phyloP scores from a whole-genome alignment of 1,140 invertebrate species.

The Hycleus phaleratus region DNA sequence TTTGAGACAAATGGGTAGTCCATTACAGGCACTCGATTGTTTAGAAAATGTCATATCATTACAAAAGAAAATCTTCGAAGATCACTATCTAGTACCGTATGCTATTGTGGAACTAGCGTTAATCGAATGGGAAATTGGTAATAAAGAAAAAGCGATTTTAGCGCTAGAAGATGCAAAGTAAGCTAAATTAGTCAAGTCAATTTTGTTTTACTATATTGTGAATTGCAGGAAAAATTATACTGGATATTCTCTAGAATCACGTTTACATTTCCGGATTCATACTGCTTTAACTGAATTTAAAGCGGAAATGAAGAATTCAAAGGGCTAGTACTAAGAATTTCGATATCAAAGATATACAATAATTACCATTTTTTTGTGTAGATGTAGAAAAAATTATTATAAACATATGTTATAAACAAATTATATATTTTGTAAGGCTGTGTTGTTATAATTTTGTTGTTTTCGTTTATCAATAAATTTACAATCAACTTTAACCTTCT shows the following conservation, averaged over 20 bases:
- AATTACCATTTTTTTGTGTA: not conserved
- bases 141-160: constrained; percentile 57
- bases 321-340: not conserved
- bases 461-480: constrained; percentile 9
- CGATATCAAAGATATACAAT: not conserved
- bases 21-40: constrained; percentile 67
- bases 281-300: constrained; percentile 58
- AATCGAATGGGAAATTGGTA: constrained; percentile 60
- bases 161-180: constrained; percentile 80
- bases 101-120: constrained; percentile 79
- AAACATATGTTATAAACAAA: constrained; percentile 2
- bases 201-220: constrained; percentile 1
- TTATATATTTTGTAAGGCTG: constrained; percentile 3
- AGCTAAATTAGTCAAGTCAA: constrained; percentile 14
- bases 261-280: constrained; percentile 88
- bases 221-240: constrained; percentile 74
- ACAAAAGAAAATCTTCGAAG: constrained; percentile 74
- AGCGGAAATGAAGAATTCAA: constrained; percentile 16
- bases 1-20: constrained; percentile 63
- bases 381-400: too few species aligned
- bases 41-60: constrained; percentile 59
- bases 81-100: constrained; percentile 81
- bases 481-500: constrained; percentile 5
- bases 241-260: constrained; percentile 83
- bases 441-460: constrained; percentile 12